Base-by-base conservation (phyloP, 2,888 invertebrate species). In the Drosophila anceps region DNA sequence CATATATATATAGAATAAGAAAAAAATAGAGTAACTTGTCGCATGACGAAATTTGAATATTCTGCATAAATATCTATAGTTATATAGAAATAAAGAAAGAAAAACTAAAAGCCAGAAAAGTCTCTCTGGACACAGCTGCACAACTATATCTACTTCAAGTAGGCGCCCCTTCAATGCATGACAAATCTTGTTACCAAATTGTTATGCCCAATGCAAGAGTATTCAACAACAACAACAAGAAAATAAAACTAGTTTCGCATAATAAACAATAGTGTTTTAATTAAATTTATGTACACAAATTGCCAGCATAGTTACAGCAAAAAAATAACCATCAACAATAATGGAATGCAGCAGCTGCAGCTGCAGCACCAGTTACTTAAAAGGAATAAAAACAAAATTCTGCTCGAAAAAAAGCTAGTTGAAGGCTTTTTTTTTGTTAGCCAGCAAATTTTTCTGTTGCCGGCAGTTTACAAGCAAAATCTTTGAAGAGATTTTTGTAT, bases 261-360 rank as follows among this genome's bases (percentile, higher is more conserved):
- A 71, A 65, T 69, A 85, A 85, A 84, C 75, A 82, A 75, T 67
- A 73, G 69, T 63, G 71, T 69, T 88, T 82, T 80, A 83, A 82
- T 88, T 88, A 82, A 88, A 87, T 86, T 81, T 84, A 81, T 87
- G 74, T 81, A 65, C 78, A 84, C 53, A 76, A 85, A 82, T 82
- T 79, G 70, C 61, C 72, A 44, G 62, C 62, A 71, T 24, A 55
- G 50, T 46, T 20, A 24, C 46, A 37, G 27, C 43, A 69, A 33
- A 59, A 66, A n/a, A 33, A 41, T 2, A 46, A 24, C 15, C 44
- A 29, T 29, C 20, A 51, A 39, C 33, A 53, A 63, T 33, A 35
- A 60, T 51, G 39, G 37, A 53, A 13, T 65, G 43, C 57, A 48
- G 48, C 29, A 51, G 33, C 50, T n/a, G n/a, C n/a, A 18, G 20